Evolutionary conservation across 2,113 vertebrate genomes (phyloP).

Genomic region (Pyxicephalus adspersus): DNA sequence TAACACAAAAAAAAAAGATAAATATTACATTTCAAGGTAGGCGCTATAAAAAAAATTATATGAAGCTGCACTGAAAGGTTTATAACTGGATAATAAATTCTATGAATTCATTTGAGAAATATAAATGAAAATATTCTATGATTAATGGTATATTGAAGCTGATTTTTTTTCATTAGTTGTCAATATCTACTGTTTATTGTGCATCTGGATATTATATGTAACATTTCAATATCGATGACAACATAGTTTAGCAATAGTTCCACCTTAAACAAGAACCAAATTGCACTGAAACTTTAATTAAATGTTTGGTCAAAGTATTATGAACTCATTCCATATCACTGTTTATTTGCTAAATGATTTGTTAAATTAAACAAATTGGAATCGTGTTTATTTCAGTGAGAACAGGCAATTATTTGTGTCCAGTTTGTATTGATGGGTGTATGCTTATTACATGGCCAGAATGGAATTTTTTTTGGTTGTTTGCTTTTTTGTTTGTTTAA

Average conservation of each 20-base stretch:
- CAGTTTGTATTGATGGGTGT: not conserved
- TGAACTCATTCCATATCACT: not conserved
- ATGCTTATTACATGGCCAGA: not conserved
- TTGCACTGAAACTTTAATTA: not conserved
- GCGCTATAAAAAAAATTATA: not conserved
- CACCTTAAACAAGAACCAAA: not conserved
- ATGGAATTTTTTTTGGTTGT: not conserved
- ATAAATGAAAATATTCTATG: not conserved
- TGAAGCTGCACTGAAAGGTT: not conserved
- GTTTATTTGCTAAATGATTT: constrained; percentile 10
- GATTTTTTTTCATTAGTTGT: no score
- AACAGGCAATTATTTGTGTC: no score
- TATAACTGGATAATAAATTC: not conserved
- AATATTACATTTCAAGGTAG: not conserved
- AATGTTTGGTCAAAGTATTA: not conserved
- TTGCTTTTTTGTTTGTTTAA: no score
- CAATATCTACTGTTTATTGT: not conserved
- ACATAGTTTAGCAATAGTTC: not conserved
- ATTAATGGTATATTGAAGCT: not conserved
- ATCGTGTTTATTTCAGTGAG: not conserved
- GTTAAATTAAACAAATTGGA: not conserved
- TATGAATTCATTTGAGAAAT: not conserved
- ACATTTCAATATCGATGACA: not conserved
- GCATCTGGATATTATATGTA: not conserved
- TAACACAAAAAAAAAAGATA: not conserved